phyloP scores from a whole-genome alignment of 2,797 vertebrate species.

The Rhabdophis nuchalis region DNA sequence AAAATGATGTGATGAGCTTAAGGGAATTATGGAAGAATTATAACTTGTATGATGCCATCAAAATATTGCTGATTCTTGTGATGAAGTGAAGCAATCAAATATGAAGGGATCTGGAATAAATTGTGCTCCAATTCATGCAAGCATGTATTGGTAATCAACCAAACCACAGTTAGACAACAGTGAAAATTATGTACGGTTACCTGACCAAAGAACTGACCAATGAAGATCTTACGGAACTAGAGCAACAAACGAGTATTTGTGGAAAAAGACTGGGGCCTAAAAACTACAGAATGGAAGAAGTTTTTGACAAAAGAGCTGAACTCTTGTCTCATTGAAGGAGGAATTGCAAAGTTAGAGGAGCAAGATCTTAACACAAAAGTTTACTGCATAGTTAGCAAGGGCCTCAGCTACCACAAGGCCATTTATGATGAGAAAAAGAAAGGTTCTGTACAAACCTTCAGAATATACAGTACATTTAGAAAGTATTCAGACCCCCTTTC shows the following conservation, averaged over 20 bases:
- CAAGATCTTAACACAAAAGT: background rate
- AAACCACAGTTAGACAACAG: background rate
- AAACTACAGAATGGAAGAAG: background rate
- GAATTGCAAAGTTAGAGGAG: background rate
- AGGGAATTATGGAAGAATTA: too few relatives aligned
- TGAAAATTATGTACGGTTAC: background rate
- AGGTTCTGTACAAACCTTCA: background rate
- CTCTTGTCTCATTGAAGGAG: background rate
- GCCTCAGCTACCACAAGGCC: background rate
- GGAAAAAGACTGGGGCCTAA: background rate
- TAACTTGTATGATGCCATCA: too few relatives aligned
- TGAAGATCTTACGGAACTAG: background rate
- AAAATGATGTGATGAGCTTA: too few relatives aligned
- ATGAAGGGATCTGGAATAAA: too few relatives aligned
- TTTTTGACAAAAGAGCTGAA: background rate
- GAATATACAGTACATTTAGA: too few relatives aligned
- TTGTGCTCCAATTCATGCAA: background rate
- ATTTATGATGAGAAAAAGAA: background rate
- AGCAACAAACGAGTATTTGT: background rate
- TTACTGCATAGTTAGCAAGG: background rate
- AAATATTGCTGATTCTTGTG: too few relatives aligned
- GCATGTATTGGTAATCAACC: background rate
- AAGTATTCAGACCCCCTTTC: too few relatives aligned
- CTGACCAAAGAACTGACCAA: background rate
- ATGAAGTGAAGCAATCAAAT: too few relatives aligned